Evolutionary conservation across 1,140 invertebrate species (phyloP).

Genomic region (Trachymyrmex septentrionalis): DNA sequence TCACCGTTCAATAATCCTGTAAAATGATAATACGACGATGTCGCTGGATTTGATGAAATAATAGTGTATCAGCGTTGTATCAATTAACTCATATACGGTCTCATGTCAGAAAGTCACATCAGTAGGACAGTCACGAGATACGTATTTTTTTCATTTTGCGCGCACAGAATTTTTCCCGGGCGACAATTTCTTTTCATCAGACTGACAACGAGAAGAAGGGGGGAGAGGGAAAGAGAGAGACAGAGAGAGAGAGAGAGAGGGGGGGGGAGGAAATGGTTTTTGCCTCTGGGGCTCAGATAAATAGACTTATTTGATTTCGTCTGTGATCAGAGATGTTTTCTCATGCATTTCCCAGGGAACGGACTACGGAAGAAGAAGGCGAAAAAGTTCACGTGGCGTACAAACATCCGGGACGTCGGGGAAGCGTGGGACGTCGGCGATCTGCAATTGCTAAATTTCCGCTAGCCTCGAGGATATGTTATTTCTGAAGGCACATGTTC

Average conservation of each 20-base stretch:
- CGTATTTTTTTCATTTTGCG: slow-evolving; percentile 4
- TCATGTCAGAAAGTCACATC: neutral
- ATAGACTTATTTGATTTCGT: slow-evolving; percentile 51
- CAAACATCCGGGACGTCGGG: slow-evolving; percentile 12
- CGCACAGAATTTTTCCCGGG: neutral
- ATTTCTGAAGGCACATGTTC: slow-evolving; percentile 37
- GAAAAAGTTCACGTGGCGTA: neutral
- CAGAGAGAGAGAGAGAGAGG: no score
- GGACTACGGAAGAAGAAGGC: neutral
- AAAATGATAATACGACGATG: slow-evolving; percentile 6
- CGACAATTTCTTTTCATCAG: slow-evolving; percentile 6
- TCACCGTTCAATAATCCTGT: slow-evolving; percentile 23
- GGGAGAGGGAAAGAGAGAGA: neutral
- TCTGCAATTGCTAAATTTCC: slow-evolving; percentile 12
- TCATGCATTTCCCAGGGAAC: slow-evolving; percentile 8
- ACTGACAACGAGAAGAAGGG: neutral
- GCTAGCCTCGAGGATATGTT: slow-evolving; percentile 15
- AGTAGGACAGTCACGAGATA: neutral
- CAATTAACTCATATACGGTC: slow-evolving; percentile 3
- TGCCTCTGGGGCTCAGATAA: slow-evolving; percentile 23
- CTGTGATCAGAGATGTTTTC: slow-evolving; percentile 26
- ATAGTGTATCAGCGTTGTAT: slow-evolving; percentile 5
- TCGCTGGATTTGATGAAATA: neutral
- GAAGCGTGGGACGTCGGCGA: slow-evolving; percentile 1
- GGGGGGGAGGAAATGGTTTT: neutral